These are phyloP conservation scores for Drosophila nigritarsus DNA, from an alignment of 2,888 invertebrate genomes.

Conservation along the genomic window DNA sequence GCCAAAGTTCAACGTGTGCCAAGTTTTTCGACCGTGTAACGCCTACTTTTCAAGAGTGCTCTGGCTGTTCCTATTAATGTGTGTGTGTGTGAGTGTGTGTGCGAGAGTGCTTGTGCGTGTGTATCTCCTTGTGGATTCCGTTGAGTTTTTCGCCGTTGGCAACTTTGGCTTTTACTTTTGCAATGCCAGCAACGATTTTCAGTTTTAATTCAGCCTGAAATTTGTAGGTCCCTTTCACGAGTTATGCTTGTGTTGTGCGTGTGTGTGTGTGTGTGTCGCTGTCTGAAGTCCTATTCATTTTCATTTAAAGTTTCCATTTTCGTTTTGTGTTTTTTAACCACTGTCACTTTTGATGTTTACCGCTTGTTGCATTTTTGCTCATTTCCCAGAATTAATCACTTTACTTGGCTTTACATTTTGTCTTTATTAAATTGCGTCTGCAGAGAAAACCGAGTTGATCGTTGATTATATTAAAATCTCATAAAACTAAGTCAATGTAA, in stretches of 20 bases:
- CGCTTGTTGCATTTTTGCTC: conserved; percentile 47
- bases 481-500: conserved; percentile 70
- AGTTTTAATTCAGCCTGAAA: conserved; percentile 50
- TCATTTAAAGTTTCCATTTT: conserved; percentile 48
- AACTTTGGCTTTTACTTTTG: conserved; percentile 73
- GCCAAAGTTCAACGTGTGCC: conserved; percentile 72
- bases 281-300: conserved; percentile 47
- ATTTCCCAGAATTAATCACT: conserved; percentile 59
- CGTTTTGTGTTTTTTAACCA: conserved; percentile 13
- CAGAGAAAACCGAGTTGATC: conserved; percentile 32
- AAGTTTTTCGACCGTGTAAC: conserved; percentile 74
- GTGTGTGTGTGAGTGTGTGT: conserved; percentile 8
- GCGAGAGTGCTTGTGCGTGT: conserved; percentile 10
- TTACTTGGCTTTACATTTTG: conserved; percentile 46
- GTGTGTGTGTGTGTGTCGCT: background rate
- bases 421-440: conserved; percentile 47
- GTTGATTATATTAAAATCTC: conserved; percentile 69
- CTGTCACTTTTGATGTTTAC: conserved; percentile 37
- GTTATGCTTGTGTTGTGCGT: conserved; percentile 5
- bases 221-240: conserved; percentile 19
- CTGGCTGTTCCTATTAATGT: conserved; percentile 4
- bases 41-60: conserved; percentile 60
- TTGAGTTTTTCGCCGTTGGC: conserved; percentile 29
- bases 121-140: conserved; percentile 12
- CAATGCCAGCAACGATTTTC: conserved; percentile 54